Base-by-base conservation (phyloP, 2,797 vertebrate genomes). In the Coreius guichenoti region DNA sequence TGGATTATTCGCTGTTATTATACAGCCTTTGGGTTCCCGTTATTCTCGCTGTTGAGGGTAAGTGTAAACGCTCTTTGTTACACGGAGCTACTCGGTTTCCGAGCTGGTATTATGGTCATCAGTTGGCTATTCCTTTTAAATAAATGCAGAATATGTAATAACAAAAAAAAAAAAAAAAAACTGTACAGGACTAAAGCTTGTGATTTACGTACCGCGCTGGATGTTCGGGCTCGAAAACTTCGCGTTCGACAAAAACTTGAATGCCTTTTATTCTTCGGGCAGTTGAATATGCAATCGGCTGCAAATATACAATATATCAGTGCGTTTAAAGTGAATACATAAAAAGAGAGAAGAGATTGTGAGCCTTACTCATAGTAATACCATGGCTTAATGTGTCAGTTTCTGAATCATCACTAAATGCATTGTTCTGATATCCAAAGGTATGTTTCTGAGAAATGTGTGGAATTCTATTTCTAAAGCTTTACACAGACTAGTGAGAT, bases 1-100 rank as follows among this genome's bases (percentile, higher is more conserved):
- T 96, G 95, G 95, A 95, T 95, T 95, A 94, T 93, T 92, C 95
- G 93, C 93, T 95, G 93, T 94, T 95, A 92, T 85, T 95, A 92
- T 96, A 94, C 94, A 95, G 94, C 93, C 89, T 95, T 89, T 39
- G 95, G 81, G 91, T 96, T 78, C 94, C 95, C 45, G 91, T 84
- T 92, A 94, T 95, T 85, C 91, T 95, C 90, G 95, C 94, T 83
- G 95, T 96, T 4, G 95, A 96, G 95, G 95, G 95, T 96, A 93
- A 89, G 91, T 67, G 21, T 7, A 89, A 89, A 70, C 12, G 70
- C 86, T 85, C 88, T 49, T 84, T 87, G 84, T 86, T 83, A 80
- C 39, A 43, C 72, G 26, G 76, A 65, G 90, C 89, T 91, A 90
- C 81, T 86, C 84, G 82, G 67, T 86, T 54, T 56, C 29, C 19